Evolutionary conservation across 2,113 vertebrate species (phyloP).

Genomic region (Formicarius rufipectus): DNA sequence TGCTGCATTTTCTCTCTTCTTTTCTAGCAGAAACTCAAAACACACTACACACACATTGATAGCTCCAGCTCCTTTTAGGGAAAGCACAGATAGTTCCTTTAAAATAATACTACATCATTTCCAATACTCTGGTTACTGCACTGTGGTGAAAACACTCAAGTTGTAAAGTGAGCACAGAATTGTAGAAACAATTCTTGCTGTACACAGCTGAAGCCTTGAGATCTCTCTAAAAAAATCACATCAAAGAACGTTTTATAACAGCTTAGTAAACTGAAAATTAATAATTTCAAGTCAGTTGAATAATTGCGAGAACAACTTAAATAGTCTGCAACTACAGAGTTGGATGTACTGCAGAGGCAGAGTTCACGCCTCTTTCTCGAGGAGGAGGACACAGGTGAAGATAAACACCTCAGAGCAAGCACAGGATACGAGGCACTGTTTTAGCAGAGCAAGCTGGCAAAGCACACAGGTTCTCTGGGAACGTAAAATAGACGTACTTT

Average conservation of each 20-base stretch:
- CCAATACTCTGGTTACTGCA: not conserved
- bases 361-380: not conserved
- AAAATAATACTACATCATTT: not conserved
- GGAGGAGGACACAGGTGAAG: not conserved
- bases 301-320: not conserved
- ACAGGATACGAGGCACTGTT: not conserved
- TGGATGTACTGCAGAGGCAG: not conserved
- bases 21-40: not conserved
- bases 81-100: not conserved
- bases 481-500: not conserved
- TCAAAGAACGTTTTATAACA: not conserved
- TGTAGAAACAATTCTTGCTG: not conserved
- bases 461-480: not conserved
- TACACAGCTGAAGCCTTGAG: not conserved
- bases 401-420: not conserved
- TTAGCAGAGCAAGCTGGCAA: not conserved
- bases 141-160: rapidly evolving
- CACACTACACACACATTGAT: not conserved
- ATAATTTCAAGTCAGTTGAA: not conserved
- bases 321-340: not conserved
- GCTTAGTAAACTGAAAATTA: not conserved
- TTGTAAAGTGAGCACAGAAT: not conserved
- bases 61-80: not conserved
- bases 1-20: not conserved
- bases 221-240: not conserved